Percentiles rank a stretch among this genome's conserved stretches.
phyloP scores from a whole-genome alignment of 92 coral and sea anemone species.

The Heteractis magnifica region DNA sequence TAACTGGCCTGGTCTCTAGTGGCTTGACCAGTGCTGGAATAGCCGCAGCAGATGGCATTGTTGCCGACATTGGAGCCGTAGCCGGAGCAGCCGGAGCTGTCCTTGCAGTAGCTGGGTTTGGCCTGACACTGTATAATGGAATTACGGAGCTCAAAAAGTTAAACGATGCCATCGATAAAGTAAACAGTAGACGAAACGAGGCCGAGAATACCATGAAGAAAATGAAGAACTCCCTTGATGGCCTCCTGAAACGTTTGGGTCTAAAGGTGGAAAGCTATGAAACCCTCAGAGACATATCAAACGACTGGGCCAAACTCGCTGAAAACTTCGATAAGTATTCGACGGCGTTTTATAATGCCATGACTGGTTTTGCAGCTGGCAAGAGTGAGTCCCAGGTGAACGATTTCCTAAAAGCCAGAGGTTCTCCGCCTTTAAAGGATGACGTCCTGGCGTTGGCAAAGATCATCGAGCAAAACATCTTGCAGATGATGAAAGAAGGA shows the following conservation, averaged over 20 bases:
- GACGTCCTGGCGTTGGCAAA: conserved; percentile 62
- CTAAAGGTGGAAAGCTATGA: conserved; percentile 55
- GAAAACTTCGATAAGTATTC: conserved; percentile 59
- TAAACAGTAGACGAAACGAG: conserved; percentile 39
- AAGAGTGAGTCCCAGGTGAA: conserved; percentile 44
- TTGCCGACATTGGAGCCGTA: conserved; percentile 53
- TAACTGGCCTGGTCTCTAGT: conserved; percentile 45
- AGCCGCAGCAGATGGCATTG: conserved; percentile 58
- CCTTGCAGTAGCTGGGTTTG: conserved; percentile 65
- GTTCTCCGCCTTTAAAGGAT: conserved; percentile 38
- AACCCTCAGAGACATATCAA: conserved; percentile 48
- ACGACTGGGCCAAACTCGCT: conserved; percentile 68
- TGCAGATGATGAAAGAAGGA: conserved; percentile 62
- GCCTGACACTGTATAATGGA: conserved; percentile 59
- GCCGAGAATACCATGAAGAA: conserved; percentile 51
- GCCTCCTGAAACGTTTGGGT: conserved; percentile 40
- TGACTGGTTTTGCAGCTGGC: conserved; percentile 55
- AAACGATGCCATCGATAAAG: conserved; percentile 63
- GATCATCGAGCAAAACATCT: conserved; percentile 55
- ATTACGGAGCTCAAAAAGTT: conserved; percentile 52
- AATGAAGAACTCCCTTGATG: conserved; percentile 65
- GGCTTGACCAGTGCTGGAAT: conserved; percentile 56
- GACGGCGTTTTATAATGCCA: conserved; percentile 58
- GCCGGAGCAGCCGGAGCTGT: conserved; percentile 59
- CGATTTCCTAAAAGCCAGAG: conserved; percentile 31